A percentile compares a stretch with the other conserved stretches of the same genome.
These are phyloP conservation scores for Oligia latruncula DNA, from an alignment of 2,888 invertebrate genomes.

Conservation along the genomic window DNA sequence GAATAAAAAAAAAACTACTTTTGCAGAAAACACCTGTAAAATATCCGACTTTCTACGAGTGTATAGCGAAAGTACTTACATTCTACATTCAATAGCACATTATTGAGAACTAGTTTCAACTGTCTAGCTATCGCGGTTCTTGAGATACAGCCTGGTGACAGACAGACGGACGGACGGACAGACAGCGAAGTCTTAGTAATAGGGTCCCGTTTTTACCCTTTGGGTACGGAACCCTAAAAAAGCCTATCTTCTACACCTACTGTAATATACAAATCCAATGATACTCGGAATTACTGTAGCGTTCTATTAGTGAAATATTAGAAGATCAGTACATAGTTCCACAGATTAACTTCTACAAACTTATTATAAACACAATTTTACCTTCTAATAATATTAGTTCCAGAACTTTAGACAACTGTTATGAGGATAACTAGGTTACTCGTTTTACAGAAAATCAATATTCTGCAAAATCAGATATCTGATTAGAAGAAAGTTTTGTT, in stretches of 20 bases:
- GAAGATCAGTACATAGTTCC: neutral
- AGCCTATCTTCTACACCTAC: too few species aligned
- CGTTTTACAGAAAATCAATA: neutral
- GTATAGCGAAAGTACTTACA: neutral
- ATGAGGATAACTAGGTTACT: neutral
- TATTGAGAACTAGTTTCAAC: neutral
- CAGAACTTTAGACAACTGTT: neutral
- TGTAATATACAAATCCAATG: neutral
- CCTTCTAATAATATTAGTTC: neutral
- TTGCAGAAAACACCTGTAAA: neutral
- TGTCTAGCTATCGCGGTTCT: too few species aligned
- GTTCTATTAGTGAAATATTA: neutral
- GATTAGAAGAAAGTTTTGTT: neutral
- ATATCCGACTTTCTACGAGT: neutral
- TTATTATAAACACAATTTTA: neutral
- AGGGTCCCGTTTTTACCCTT: too few species aligned
- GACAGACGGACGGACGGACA: too few species aligned
- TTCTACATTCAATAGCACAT: neutral
- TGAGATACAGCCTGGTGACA: too few species aligned
- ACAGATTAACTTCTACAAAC: neutral
- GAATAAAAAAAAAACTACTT: neutral
- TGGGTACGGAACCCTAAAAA: too few species aligned
- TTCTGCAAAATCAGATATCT: neutral
- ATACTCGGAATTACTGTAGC: neutral
- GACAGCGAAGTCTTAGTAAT: too few species aligned